A percentile compares a stretch with the other conserved stretches of the same genome.
Evolutionary conservation across 2,888 invertebrate genomes (phyloP).

Genomic region (Apamea sordens): DNA sequence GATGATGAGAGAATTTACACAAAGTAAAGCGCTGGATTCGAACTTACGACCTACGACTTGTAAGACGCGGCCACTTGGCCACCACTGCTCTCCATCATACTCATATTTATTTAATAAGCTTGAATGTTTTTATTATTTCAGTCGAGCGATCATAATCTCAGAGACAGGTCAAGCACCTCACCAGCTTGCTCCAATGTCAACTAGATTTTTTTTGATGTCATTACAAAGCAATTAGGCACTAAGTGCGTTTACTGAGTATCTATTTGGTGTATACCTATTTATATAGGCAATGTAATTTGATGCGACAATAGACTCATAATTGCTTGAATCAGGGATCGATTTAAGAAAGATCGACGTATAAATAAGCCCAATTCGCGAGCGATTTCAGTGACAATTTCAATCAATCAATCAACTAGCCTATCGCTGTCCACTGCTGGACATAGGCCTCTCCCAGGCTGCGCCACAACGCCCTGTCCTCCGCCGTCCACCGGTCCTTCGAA

Average conservation of each 20-base stretch:
- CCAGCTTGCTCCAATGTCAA: constrained; percentile 47
- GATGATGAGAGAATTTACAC: not conserved
- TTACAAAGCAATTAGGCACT: constrained; percentile 50
- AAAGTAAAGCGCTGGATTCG: not conserved
- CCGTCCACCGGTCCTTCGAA: not conserved
- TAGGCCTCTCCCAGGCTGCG: not conserved
- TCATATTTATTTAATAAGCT: constrained; percentile 3
- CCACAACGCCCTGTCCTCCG: not conserved
- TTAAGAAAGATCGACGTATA: not conserved
- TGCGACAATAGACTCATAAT: constrained; percentile 19
- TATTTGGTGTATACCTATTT: constrained; percentile 26
- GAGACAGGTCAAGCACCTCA: constrained; percentile 54
- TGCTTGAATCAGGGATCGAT: not conserved
- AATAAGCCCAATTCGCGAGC: not conserved
- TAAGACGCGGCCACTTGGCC: not conserved
- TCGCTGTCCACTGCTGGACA: not conserved
- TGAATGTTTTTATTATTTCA: constrained; percentile 25
- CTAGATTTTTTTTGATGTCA: constrained; percentile 46
- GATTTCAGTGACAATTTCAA: not conserved
- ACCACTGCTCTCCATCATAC: not conserved
- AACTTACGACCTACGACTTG: not conserved
- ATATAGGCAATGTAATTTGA: constrained; percentile 42
- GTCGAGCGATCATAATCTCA: constrained; percentile 1
- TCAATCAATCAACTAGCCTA: not conserved
- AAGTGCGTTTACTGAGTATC: constrained; percentile 29